These are phyloP conservation scores for Petroica traversi DNA, from an alignment of 2,113 vertebrate genomes.

Conservation along the genomic window DNA sequence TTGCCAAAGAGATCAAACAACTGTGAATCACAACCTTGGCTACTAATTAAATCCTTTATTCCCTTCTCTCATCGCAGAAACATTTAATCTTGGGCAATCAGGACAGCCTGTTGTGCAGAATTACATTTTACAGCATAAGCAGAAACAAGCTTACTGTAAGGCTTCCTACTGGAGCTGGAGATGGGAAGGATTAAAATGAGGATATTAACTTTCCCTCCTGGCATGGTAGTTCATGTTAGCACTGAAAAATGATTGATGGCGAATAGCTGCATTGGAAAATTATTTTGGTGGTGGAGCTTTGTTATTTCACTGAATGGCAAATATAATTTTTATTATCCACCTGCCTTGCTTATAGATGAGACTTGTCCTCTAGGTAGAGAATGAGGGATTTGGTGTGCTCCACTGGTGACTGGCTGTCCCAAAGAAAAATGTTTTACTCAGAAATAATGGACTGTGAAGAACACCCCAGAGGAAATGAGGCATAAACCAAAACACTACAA, in stretches of 20 bases:
- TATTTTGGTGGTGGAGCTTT: background rate
- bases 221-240: background rate
- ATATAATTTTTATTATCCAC: background rate
- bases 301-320: background rate
- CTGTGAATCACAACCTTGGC: slow-evolving; percentile 48
- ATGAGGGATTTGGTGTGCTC: slow-evolving; percentile 12
- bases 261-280: background rate
- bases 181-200: background rate
- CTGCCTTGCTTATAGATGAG: background rate
- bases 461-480: background rate
- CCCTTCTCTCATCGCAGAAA: slow-evolving; percentile 35
- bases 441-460: slow-evolving; percentile 28
- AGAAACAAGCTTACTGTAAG: background rate
- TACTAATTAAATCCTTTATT: slow-evolving; percentile 65
- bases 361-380: background rate
- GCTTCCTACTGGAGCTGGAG: background rate
- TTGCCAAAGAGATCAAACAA: slow-evolving; percentile 56
- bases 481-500: background rate
- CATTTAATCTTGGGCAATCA: slow-evolving; percentile 38
- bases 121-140: background rate
- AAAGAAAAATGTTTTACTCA: background rate
- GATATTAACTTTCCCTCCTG: slow-evolving; percentile 8
- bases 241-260: background rate
- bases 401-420: background rate
- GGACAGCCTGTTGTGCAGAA: background rate